Evolutionary conservation across 1,140 invertebrate species (phyloP), one percentile per base, ranked within the genome.

Genomic region (Subanguina moxae): DNA sequence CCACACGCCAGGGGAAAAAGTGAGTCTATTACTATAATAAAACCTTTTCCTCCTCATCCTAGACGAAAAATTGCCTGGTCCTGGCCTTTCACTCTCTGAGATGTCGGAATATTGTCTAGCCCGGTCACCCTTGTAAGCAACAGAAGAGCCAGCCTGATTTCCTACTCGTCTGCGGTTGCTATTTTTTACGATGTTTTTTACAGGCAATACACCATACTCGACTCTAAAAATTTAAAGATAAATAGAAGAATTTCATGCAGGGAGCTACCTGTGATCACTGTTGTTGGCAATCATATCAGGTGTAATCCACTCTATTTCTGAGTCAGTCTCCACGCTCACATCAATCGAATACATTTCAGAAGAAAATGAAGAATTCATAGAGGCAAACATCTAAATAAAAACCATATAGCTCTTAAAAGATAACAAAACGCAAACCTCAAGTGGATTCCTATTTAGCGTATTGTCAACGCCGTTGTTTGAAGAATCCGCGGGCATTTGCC

Each of bases 281-380:
- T 30, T 30, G n/a, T 70, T 75, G 21, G 68, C 58, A 32, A 82
- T 48, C 67, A 78, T 80, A 62, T 80, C 78, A n/a, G 78, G 78
- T 1, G 78, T 80, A 25, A 80, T 70, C 78, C 78, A 80, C 68
- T 80, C 78, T 27, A 80, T 58, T 52, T 80, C 78, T n/a, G 81
- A 80, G 66, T 80, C 78, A 9, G 78, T 72, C 62, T 80, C 78
- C 13, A 78, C 71, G 38, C 75, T 82, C 19, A 69, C 30, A 63
- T 80, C 80, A 45, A 80, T 77, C 7, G 80, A 82, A 52, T 73
- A 78, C 21, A 80, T 28, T 68, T 82, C 78, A 13, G 80, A 82
- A 1, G 80, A 80, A 21, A 82, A 67, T 13, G 81, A 80, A 8
- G 78, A 82, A 8, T 80, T 76, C 72, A 83, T 80, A 17, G 78